Conservation (phyloP, 2,888 invertebrate species). For the Agonum fuliginosum region DNA sequence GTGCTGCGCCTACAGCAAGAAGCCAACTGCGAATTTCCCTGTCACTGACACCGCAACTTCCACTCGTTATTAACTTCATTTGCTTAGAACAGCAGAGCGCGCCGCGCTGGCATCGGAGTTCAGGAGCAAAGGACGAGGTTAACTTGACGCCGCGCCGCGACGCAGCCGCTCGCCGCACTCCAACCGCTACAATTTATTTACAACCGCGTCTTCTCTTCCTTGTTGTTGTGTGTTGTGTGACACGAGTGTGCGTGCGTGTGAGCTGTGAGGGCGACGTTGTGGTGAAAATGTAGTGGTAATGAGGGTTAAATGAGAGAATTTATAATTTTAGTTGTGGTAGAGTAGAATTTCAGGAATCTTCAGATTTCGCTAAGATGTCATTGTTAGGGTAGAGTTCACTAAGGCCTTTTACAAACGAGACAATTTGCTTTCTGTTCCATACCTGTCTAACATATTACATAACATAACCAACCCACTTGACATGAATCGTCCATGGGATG, state of each 20-base stretch:
- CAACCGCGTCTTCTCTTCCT: slow-evolving; percentile 24
- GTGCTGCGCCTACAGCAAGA: background rate
- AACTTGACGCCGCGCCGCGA: slow-evolving; percentile 35
- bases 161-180: slow-evolving; percentile 7
- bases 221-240: background rate
- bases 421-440: no score
- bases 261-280: slow-evolving; percentile 1
- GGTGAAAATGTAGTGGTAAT: slow-evolving; percentile 11
- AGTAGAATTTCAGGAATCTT: background rate
- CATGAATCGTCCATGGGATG: no score
- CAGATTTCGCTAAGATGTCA: background rate
- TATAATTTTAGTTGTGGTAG: slow-evolving; percentile 23
- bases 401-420: no score
- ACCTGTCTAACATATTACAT: no score
- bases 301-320: slow-evolving; percentile 9
- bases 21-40: slow-evolving; percentile 42
- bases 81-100: slow-evolving; percentile 15
- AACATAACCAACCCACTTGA: no score
- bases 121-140: slow-evolving; percentile 40
- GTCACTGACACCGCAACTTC: slow-evolving; percentile 53
- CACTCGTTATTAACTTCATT: slow-evolving; percentile 56
- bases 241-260: background rate
- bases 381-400: no score
- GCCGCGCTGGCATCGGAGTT: no score
- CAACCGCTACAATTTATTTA: slow-evolving; percentile 57